Conservation (phyloP, 1,140 invertebrate genomes). For the Aculops lycopersici region DNA sequence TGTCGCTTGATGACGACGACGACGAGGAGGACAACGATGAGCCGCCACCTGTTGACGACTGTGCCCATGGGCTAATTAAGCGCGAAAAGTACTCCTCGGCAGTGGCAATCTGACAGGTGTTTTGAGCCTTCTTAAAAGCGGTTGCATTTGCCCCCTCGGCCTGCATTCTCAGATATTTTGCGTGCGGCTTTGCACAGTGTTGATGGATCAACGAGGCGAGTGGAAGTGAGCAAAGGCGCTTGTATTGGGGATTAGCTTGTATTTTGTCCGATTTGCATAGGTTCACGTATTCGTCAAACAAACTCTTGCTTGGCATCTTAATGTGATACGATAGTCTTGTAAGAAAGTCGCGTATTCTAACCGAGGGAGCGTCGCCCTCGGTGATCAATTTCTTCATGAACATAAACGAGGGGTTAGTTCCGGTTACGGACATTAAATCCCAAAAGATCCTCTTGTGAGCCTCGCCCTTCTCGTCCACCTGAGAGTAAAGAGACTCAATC, state of each 20-base stretch:
- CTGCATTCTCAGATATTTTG: background rate
- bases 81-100: background rate
- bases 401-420: slow-evolving; percentile 6
- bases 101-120: background rate
- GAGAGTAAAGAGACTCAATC: background rate
- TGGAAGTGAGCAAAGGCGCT: background rate
- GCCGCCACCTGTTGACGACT: too few species aligned
- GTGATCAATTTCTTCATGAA: slow-evolving; percentile 5
- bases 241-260: background rate
- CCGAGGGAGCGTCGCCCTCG: background rate
- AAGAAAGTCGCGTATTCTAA: slow-evolving; percentile 4
- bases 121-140: background rate
- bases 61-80: too few species aligned
- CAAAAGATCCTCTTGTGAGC: slow-evolving; percentile 5
- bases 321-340: slow-evolving; percentile 3
- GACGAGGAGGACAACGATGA: too few species aligned
- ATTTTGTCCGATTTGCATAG: background rate
- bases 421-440: slow-evolving; percentile 1
- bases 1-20: too few species aligned
- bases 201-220: background rate
- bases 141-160: background rate
- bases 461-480: background rate
- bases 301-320: slow-evolving; percentile 3
- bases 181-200: background rate
- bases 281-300: slow-evolving; percentile 3